Conservation (phyloP, 2,113 vertebrate genomes). For the Psettodes erumei region DNA sequence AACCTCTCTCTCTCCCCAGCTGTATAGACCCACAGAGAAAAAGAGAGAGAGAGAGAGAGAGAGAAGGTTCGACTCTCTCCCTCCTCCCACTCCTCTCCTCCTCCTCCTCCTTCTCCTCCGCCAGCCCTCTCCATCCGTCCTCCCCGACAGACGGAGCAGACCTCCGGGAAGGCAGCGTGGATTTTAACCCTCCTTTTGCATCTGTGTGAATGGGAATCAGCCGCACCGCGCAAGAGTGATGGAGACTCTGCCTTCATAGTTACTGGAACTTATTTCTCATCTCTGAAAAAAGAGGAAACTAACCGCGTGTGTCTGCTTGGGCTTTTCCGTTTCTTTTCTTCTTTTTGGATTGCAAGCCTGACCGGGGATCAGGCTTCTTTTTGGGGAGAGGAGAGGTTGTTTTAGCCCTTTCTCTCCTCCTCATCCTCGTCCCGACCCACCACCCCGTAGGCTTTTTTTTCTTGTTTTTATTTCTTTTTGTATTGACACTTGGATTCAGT, state of each 20-base stretch:
- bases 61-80: slow-evolving; percentile 4
- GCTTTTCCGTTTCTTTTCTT: background rate
- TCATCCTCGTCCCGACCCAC: slow-evolving; percentile 2
- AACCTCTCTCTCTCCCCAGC: slow-evolving; percentile 18
- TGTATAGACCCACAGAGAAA: slow-evolving; percentile 26
- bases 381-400: slow-evolving; percentile 40
- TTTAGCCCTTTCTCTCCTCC: background rate
- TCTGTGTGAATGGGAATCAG: slow-evolving; percentile 36
- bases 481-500: slow-evolving; percentile 39
- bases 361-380: slow-evolving; percentile 18
- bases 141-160: slow-evolving; percentile 69
- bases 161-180: slow-evolving; percentile 62
- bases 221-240: slow-evolving; percentile 54
- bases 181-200: background rate
- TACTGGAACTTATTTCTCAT: slow-evolving; percentile 60
- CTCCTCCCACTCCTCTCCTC: slow-evolving; percentile 11
- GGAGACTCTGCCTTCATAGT: slow-evolving; percentile 58
- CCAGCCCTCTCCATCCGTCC: slow-evolving; percentile 44
- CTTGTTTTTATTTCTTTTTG: background rate
- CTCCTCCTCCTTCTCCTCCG: slow-evolving; percentile 3
- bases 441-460: background rate
- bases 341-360: slow-evolving; percentile 23
- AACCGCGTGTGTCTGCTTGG: background rate
- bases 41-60: slow-evolving; percentile 29
- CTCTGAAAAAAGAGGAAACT: slow-evolving; percentile 22